phyloP scores from a whole-genome alignment of 2,113 vertebrate species.

The Prietella phreatophila region DNA sequence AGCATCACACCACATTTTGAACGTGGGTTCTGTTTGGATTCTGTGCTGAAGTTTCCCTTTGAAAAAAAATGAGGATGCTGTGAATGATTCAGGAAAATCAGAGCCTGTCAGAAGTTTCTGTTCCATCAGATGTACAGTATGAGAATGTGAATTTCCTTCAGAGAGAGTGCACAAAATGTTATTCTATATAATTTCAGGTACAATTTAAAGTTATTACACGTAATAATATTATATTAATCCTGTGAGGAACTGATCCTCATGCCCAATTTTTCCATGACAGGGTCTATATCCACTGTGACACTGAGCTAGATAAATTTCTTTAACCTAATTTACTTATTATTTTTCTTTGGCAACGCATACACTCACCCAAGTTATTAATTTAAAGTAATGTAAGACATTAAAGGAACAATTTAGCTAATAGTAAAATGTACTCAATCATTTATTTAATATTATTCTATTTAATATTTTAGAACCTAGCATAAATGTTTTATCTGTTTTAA shows the following conservation, averaged over 20 bases:
- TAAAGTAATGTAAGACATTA: background rate
- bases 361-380: background rate
- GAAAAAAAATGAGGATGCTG: background rate
- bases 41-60: background rate
- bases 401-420: background rate
- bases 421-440: background rate
- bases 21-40: background rate
- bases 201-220: background rate
- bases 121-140: background rate
- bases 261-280: background rate
- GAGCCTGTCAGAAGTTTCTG: background rate
- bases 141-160: background rate
- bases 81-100: background rate
- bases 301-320: background rate
- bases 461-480: background rate
- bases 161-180: background rate
- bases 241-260: background rate
- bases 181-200: background rate
- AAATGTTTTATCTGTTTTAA: background rate
- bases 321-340: background rate
- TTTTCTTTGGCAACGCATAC: background rate
- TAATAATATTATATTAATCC: background rate
- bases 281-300: background rate
- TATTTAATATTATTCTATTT: background rate
- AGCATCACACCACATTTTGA: background rate